phyloP scores from a whole-genome alignment of 2,113 vertebrate species.

The Xiphorhynchus elegans region DNA sequence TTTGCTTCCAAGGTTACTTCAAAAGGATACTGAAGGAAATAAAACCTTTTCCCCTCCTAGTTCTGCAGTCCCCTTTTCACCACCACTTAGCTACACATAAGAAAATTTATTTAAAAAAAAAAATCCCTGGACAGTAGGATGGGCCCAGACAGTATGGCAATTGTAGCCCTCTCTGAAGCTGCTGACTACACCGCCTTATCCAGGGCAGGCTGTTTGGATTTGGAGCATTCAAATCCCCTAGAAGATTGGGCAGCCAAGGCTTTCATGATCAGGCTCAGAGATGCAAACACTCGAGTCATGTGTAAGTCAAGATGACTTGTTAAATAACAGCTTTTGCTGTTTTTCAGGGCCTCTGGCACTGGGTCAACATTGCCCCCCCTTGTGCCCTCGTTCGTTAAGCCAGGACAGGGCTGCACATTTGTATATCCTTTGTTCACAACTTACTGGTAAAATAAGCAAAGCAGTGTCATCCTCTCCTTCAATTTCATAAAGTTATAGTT shows the following conservation, averaged over 20 bases:
- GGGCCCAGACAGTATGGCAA: too few species aligned
- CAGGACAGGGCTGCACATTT: neutral
- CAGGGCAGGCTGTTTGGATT: neutral
- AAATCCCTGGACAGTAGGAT: neutral
- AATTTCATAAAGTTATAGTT: constrained; percentile 77
- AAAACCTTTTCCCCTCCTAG: rapidly evolving
- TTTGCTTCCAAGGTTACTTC: neutral
- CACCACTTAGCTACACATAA: neutral
- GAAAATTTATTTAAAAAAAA: neutral
- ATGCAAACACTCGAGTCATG: neutral
- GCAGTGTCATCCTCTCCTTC: constrained; percentile 76
- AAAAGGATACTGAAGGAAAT: neutral
- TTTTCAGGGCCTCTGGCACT: neutral
- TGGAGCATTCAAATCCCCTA: neutral
- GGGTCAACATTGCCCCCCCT: rapidly evolving
- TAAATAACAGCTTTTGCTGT: neutral
- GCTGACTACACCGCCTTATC: neutral
- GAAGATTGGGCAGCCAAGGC: neutral
- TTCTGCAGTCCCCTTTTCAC: neutral
- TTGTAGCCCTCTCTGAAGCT: neutral
- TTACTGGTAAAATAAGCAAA: constrained; percentile 76
- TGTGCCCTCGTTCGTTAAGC: too few species aligned
- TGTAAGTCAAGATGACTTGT: neutral
- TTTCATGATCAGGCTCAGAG: neutral
- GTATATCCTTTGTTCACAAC: neutral